Percentiles rank a stretch among this genome's conserved stretches.
Evolutionary conservation across 1,140 invertebrate species (phyloP).

Genomic region (Pantala flavescens): DNA sequence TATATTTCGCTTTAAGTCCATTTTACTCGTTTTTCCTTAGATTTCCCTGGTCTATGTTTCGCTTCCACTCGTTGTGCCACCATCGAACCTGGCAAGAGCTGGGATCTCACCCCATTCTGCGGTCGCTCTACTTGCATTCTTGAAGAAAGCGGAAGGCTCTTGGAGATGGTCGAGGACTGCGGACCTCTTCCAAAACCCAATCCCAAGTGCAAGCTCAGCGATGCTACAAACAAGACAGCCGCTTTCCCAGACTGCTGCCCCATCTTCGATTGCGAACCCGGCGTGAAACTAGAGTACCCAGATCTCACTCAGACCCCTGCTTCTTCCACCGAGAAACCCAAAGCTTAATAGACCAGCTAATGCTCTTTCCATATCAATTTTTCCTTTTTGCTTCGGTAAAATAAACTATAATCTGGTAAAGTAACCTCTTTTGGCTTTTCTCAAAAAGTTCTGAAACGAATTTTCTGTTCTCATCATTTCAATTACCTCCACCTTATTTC

Average conservation of each 20-base stretch:
- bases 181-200: constrained; percentile 74
- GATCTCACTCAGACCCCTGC: constrained; percentile 51
- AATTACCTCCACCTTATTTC: no score
- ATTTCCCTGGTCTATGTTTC: constrained; percentile 82
- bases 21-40: constrained; percentile 35
- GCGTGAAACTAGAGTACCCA: constrained; percentile 72
- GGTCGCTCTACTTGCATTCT: constrained; percentile 69
- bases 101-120: constrained; percentile 78
- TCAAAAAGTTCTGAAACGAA: no score
- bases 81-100: constrained; percentile 67
- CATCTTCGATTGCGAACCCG: constrained; percentile 70
- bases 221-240: constrained; percentile 79
- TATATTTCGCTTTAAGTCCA: no score
- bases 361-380: neutral
- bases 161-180: constrained; percentile 76
- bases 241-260: constrained; percentile 77
- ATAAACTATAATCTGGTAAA: no score
- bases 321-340: constrained; percentile 29
- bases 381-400: no score
- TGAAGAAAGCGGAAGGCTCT: constrained; percentile 52
- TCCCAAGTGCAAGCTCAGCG: constrained; percentile 72
- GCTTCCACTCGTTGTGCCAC: constrained; percentile 79
- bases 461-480: no score
- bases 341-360: constrained; percentile 20
- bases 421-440: no score